Evolutionary conservation across 2,888 invertebrate species (phyloP), one percentile per base, ranked within the genome.

Genomic region (Amphiduros pacificus): DNA sequence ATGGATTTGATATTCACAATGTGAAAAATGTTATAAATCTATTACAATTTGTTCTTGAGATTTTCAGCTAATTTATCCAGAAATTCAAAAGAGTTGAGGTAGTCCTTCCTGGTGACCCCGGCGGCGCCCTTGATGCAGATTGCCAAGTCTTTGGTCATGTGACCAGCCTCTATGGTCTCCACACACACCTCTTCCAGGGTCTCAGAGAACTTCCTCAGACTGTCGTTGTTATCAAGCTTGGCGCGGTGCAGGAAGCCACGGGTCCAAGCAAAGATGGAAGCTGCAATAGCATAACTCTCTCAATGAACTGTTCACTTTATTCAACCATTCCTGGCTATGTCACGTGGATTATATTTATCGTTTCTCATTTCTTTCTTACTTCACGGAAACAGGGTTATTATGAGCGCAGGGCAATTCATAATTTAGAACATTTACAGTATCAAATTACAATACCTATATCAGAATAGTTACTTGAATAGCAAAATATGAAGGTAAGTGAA

Each of bases 231-330:
- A 79, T 99, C 98, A 67, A 99, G 85, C 78, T 94, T 93, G 62
- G 97, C 98, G 62, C 98, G 89, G 80, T 99, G 98, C 56, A 92
- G 84, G 3, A 98, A 86, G 52, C 97, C 99, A 73, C 90, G 88
- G 0, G 95, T 94, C 99, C 99, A 99, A 1, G 99, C 99, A 84
- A 96, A 99, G 77, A 99, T 98, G 0, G 97, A 98, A 26, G 98
- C 87, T 86, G 72, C 52, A 80, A 74, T 64, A 59, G 55, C 17
- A 59, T 26, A 29, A n/a, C n/a, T n/a, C n/a, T n/a, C n/a, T n/a
- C n/a, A n/a, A n/a, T n/a, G n/a, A n/a, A n/a, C n/a, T n/a, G n/a
- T n/a, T n/a, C n/a, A n/a, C n/a, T n/a, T n/a, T n/a, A n/a, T n/a
- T n/a, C n/a, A n/a, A n/a, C n/a, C n/a, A n/a, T n/a, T n/a, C n/a